Base-by-base conservation (phyloP, 2,888 invertebrate genomes). In the Amiota minor region DNA sequence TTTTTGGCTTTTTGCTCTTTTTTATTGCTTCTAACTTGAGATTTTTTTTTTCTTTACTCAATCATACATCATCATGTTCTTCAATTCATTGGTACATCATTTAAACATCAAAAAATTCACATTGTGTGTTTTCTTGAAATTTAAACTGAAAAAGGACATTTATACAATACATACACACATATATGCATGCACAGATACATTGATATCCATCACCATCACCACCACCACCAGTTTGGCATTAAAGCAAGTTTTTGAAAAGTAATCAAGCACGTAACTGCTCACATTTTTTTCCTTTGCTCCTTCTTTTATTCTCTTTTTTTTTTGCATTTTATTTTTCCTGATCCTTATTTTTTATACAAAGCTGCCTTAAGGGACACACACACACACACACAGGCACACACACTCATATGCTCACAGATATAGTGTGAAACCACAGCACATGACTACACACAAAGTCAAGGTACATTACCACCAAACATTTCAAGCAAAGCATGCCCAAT, bases 221-320 rank as follows among this genome's bases (percentile, higher is more conserved):
- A 23, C 23, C 23, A 23, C 1, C 35, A 35, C 35, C 35, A 35
- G 6, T 56, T 64, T 61, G 59, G 55, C 53, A 73, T 55, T 59
- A 59, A 47, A 61, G 72, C 56, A 69, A 73, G 74, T 80, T 80
- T 68, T 79, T 75, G 78, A 84, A 83, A 83, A 79, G 79, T 84
- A 83, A 84, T 83, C 83, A 84, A 84, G 83, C 83, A 83, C 83
- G 84, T 83, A 83, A 83, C 83, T 83, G 84, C 81, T 80, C 80
- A 83, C 83, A 83, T 84, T 83, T 83, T 84, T 81, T 80, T 83
- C 80, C 83, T 84, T 80, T 84, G 81, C 35, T 62, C 35, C 8
- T 35, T 14, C n/a, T 35, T 62, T 35, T 45, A 23, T 35, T 35
- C 8, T 9, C 2, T 11, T 2, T 11, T 11, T 62, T 35, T 35